These are phyloP conservation scores for Chaetodon auriga DNA, from an alignment of 2,113 vertebrate genomes.

Conservation along the genomic window DNA sequence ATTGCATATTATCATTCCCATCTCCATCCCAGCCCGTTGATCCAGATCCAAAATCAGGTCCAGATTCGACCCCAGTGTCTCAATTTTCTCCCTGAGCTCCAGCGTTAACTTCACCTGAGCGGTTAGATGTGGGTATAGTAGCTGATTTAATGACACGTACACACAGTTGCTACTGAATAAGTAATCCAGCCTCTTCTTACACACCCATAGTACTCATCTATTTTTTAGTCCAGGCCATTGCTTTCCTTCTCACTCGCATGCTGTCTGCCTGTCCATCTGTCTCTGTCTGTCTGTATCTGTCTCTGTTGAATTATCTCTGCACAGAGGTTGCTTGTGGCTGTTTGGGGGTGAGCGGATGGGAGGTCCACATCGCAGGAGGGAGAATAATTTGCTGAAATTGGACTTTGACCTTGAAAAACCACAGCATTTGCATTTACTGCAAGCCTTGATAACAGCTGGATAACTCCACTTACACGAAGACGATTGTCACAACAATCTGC, in stretches of 20 bases:
- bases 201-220: conserved; percentile 79
- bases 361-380: conserved; percentile 24
- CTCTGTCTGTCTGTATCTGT: conserved; percentile 24
- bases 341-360: conserved; percentile 22
- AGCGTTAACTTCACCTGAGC: conserved; percentile 54
- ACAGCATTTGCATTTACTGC: conserved; percentile 31
- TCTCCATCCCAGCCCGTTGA: conserved; percentile 41
- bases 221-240: conserved; percentile 79
- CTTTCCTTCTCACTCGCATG: conserved; percentile 47
- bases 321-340: conserved; percentile 23
- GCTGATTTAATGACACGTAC: conserved; percentile 77
- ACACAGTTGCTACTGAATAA: conserved; percentile 79
- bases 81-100: conserved; percentile 5
- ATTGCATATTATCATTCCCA: conserved; percentile 55
- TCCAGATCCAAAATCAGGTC: conserved; percentile 46
- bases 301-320: conserved; percentile 40
- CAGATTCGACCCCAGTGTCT: conserved; percentile 44
- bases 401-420: conserved; percentile 33
- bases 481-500: conserved; percentile 28
- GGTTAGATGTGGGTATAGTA: conserved; percentile 48
- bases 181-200: conserved; percentile 72
- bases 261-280: conserved; percentile 28
- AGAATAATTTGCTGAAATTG: conserved; percentile 15
- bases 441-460: conserved; percentile 20
- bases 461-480: conserved; percentile 24